These are phyloP conservation scores for Ditylenchus dipsaci DNA, from an alignment of 1,140 invertebrate species.

Conservation along the genomic window DNA sequence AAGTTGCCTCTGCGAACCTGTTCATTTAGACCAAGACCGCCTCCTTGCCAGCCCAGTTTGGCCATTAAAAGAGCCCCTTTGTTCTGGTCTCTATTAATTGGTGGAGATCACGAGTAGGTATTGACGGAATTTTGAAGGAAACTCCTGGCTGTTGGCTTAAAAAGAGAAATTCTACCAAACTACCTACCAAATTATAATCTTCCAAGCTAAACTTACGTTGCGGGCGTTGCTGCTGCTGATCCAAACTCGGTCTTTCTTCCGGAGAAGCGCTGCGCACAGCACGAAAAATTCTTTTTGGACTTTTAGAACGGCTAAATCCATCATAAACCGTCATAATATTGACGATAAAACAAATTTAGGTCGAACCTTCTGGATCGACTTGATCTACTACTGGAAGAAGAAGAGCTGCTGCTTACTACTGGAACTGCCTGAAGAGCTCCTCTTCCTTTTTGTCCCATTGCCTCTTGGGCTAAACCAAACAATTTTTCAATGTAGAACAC, in stretches of 20 bases:
- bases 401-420: conserved; percentile 2
- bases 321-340: not conserved
- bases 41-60: conserved; percentile 44
- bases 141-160: not conserved
- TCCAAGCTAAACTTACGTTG: too few relatives aligned
- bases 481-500: too few relatives aligned
- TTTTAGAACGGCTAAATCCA: not conserved
- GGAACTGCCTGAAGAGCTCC: conserved; percentile 17
- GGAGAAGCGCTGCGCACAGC: conserved; percentile 18
- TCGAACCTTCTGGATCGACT: too few relatives aligned
- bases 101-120: not conserved
- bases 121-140: conserved; percentile 30
- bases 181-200: not conserved
- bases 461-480: not conserved
- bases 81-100: conserved; percentile 33
- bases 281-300: conserved; percentile 8
- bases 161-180: not conserved
- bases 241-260: conserved; percentile 26
- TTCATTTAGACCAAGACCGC: conserved; percentile 38
- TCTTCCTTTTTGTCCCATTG: conserved; percentile 7
- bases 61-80: conserved; percentile 41
- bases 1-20: conserved; percentile 18
- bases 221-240: not conserved
- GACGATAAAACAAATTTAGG: too few relatives aligned
- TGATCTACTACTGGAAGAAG: not conserved